Evolutionary conservation across 1,140 invertebrate species (phyloP), one percentile per base, ranked within the genome.

Genomic region (Zelostemma sp.): DNA sequence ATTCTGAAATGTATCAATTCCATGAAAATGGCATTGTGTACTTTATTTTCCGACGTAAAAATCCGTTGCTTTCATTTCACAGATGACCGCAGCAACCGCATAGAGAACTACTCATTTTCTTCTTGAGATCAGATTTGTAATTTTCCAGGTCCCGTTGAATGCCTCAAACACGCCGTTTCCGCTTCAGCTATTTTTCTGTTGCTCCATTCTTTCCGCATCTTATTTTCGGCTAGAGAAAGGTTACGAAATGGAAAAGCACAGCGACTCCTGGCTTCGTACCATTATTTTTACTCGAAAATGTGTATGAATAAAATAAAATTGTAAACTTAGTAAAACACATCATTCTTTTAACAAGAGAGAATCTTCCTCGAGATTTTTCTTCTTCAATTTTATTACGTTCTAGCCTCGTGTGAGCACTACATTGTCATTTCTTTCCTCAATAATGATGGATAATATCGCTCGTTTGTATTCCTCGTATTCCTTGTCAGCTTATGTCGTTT

Each of bases 391-490:
- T 38, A 11, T n/a, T 5, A 38, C 38, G 14, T 45, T 28, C 35
- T 45, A 18, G 19, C 33, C 35, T 60, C 57, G 21, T 60, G 48
- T 46, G 41, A 50, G 35, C 25, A 43, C 12, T 35, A 43, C 17
- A 9, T 47, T 14, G 11, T 4, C 19, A 47, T 41, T 40, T 33
- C 19, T 45, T 9, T 59, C 28, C 48, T 38, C 9, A 11, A n/a
- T 21, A 31, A 38, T 63, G 53, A 51, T 53, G 51, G 56, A 46
- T 56, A 63, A 63, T 63, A 48, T 54, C 60, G 60, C 60, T 63
- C 51, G 54, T 63, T 63, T 63, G 60, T 63, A 63, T 63, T 56
- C 60, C 46, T 56, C 50, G 60, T 63, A 63, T 50, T 55, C 50
- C 59, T 19, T 43, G 50, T 41, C 59, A 51, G 53, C 60, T 63